phyloP scores from a whole-genome alignment of 2,797 vertebrate genomes.

The Brachyrhaphis roseni region DNA sequence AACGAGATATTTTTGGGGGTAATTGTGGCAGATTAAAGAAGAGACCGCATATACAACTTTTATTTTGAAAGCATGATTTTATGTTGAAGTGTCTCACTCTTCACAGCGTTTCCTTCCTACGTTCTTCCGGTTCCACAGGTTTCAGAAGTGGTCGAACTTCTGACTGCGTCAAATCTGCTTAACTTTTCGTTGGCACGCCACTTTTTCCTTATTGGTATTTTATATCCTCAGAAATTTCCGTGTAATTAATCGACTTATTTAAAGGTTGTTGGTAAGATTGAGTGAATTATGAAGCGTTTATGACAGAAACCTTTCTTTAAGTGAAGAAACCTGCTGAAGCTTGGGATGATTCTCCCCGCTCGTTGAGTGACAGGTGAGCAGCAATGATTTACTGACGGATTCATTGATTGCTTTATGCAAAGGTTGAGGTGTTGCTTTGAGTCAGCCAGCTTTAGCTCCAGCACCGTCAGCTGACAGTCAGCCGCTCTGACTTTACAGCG shows the following conservation, averaged over 20 bases:
- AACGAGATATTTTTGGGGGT: neutral
- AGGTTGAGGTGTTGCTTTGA: neutral
- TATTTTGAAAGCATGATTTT: constrained; percentile 3
- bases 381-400: neutral
- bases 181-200: neutral
- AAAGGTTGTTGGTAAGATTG: neutral
- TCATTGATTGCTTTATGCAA: neutral
- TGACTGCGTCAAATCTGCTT: neutral
- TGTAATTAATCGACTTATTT: neutral
- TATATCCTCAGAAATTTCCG: rapidly evolving
- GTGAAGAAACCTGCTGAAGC: constrained; percentile 12
- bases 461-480: constrained; percentile 63
- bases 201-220: neutral
- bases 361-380: constrained; percentile 45
- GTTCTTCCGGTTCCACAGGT: constrained; percentile 12
- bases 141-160: neutral
- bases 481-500: constrained; percentile 7
- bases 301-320: constrained; percentile 4
- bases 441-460: constrained; percentile 32
- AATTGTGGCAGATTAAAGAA: neutral
- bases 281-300: neutral
- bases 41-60: neutral
- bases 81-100: neutral
- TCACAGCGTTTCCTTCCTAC: neutral
- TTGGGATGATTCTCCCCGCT: constrained; percentile 23